Conservation (phyloP, 2,888 invertebrate species). For the Sphinx pinastri region DNA sequence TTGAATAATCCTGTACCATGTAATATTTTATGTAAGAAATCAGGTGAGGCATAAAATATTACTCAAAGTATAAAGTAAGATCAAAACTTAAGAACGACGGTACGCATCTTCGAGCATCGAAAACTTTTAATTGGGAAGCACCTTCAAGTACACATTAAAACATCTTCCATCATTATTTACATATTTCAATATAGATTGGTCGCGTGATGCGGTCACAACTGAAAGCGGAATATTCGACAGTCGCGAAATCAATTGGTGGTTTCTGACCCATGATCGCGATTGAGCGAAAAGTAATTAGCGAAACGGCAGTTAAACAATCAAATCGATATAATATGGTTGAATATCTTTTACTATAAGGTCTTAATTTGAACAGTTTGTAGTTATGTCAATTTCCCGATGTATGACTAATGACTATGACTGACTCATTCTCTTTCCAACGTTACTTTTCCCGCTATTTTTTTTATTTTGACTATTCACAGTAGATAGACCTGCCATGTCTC, state of each 20-base stretch:
- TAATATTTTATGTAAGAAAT: neutral
- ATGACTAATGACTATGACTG: too few relatives aligned
- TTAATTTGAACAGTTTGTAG: too few relatives aligned
- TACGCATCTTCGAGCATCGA: neutral
- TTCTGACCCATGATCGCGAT: neutral
- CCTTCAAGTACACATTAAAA: neutral
- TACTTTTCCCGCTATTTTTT: too few relatives aligned
- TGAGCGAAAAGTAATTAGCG: neutral
- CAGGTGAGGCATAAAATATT: neutral
- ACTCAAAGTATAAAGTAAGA: neutral
- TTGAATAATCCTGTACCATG: neutral
- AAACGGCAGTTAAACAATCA: neutral
- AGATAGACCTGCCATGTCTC: too few relatives aligned
- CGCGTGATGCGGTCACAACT: neutral
- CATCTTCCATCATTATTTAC: neutral
- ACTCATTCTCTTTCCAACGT: too few relatives aligned
- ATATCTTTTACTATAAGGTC: neutral
- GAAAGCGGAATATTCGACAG: neutral
- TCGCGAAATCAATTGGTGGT: neutral
- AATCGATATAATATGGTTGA: neutral
- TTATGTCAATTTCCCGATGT: too few relatives aligned
- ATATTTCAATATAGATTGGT: neutral
- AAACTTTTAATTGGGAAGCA: slow-evolving; percentile 9
- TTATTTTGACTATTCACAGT: too few relatives aligned
- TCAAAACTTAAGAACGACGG: neutral